A percentile compares a stretch with the other conserved stretches of the same genome.
These are phyloP conservation scores for Polyommatus icarus DNA, from an alignment of 2,888 invertebrate species.

Conservation along the genomic window DNA sequence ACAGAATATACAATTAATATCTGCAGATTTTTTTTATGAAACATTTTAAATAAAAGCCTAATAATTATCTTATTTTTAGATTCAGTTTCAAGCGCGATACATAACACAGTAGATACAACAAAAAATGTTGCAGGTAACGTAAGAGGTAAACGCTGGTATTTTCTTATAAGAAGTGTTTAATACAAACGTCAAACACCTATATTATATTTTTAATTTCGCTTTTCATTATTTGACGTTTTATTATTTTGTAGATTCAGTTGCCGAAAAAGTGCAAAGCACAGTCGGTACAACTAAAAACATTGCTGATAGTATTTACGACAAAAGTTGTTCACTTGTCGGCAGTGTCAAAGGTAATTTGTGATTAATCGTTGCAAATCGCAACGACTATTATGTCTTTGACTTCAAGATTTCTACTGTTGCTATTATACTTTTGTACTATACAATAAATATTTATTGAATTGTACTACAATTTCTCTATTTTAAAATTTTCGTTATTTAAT, in stretches of 20 bases:
- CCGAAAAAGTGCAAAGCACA: conserved; percentile 58
- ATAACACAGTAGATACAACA: conserved; percentile 57
- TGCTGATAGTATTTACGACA: conserved; percentile 67
- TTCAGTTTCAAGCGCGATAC: conserved; percentile 49
- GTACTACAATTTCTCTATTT: not conserved
- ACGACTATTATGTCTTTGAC: not conserved
- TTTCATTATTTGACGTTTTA: not conserved
- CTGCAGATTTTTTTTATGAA: not conserved
- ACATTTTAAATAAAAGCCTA: not conserved
- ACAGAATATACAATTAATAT: not conserved
- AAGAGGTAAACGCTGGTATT: conserved; percentile 46
- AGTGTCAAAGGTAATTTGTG: conserved; percentile 49
- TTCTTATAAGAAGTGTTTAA: not conserved
- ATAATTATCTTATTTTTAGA: not conserved
- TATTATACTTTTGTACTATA: not conserved
- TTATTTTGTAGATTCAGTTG: conserved; percentile 41
- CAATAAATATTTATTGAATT: not conserved
- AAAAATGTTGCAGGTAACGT: conserved; percentile 56
- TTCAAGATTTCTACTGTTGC: not conserved
- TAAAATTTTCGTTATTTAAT: not conserved
- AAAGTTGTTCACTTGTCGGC: conserved; percentile 56
- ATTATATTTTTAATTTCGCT: not conserved
- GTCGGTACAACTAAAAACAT: conserved; percentile 69
- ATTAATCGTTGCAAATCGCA: not conserved
- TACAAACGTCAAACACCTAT: not conserved